These are phyloP conservation scores for Anarhynchus alexandrinus DNA, from an alignment of 2,113 vertebrate genomes.

Conservation along the genomic window DNA sequence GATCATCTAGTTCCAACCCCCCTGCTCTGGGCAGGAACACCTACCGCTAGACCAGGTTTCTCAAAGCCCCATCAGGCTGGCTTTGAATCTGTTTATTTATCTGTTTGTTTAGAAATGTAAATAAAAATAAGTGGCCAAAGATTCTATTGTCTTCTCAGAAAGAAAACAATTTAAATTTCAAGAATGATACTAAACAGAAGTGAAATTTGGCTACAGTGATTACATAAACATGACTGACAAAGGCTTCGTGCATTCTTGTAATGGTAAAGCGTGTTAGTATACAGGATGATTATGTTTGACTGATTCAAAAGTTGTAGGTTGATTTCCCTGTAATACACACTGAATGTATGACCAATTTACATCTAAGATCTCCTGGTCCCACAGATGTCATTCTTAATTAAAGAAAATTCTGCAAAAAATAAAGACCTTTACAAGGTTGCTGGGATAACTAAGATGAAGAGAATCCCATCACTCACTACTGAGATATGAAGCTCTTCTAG, in stretches of 20 bases:
- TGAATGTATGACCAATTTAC: background rate
- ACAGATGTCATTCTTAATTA: background rate
- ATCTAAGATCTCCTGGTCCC: background rate
- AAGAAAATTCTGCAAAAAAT: background rate
- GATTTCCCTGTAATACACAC: background rate
- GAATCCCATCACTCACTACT: background rate
- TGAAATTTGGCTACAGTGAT: background rate
- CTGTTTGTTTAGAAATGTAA: background rate
- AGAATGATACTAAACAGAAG: background rate
- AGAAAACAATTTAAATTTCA: background rate
- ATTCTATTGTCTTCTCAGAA: background rate
- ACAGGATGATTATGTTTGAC: background rate
- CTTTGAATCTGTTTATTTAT: too few relatives aligned
- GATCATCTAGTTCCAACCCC: too few relatives aligned
- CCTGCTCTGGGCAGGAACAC: too few relatives aligned
- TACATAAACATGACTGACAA: background rate
- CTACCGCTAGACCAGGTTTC: too few relatives aligned
- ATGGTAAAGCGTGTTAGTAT: background rate
- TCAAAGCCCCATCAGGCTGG: too few relatives aligned
- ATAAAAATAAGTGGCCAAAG: background rate
- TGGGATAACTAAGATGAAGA: background rate
- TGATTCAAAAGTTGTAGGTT: background rate
- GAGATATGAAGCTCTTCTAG: background rate
- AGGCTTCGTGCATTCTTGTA: background rate
- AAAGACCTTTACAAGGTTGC: background rate